These are phyloP conservation scores for Erynnis tages DNA, from an alignment of 2,888 invertebrate species.

Conservation along the genomic window DNA sequence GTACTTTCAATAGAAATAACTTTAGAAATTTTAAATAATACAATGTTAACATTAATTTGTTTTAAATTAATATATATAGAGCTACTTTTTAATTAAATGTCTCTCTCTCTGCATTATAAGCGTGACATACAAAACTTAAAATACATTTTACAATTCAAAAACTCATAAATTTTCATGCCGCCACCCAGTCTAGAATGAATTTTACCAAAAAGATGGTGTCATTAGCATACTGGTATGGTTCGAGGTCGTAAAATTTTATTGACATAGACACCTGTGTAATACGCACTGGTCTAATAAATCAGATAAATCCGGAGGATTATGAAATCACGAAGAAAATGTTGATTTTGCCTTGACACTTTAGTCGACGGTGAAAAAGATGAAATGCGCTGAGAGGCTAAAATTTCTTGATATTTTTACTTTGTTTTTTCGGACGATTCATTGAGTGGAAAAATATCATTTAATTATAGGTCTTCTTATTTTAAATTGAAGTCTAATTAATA, in stretches of 20 bases:
- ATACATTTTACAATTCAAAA: slow-evolving; percentile 36
- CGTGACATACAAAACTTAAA: neutral
- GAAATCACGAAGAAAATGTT: slow-evolving; percentile 45
- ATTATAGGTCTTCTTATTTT: too few species aligned
- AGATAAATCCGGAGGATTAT: slow-evolving; percentile 53
- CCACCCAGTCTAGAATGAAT: slow-evolving; percentile 73
- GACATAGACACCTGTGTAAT: slow-evolving; percentile 65
- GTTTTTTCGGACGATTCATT: too few species aligned
- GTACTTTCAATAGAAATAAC: too few species aligned
- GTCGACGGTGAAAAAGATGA: slow-evolving; percentile 29
- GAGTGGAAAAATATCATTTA: too few species aligned
- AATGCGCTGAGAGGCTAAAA: too few species aligned
- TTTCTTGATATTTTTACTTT: too few species aligned
- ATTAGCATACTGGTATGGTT: slow-evolving; percentile 68
- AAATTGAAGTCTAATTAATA: neutral
- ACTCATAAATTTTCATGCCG: slow-evolving; percentile 58
- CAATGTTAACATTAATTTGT: too few species aligned
- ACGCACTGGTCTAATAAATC: slow-evolving; percentile 64
- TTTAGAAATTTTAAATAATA: too few species aligned
- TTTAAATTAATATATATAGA: too few species aligned
- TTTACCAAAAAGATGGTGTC: slow-evolving; percentile 49
- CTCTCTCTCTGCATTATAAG: too few species aligned
- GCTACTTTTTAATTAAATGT: too few species aligned
- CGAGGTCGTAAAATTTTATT: slow-evolving; percentile 75
- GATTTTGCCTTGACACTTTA: slow-evolving; percentile 44